Evolutionary conservation across 2,888 invertebrate genomes (phyloP).

Genomic region (Dryobota labecula): DNA sequence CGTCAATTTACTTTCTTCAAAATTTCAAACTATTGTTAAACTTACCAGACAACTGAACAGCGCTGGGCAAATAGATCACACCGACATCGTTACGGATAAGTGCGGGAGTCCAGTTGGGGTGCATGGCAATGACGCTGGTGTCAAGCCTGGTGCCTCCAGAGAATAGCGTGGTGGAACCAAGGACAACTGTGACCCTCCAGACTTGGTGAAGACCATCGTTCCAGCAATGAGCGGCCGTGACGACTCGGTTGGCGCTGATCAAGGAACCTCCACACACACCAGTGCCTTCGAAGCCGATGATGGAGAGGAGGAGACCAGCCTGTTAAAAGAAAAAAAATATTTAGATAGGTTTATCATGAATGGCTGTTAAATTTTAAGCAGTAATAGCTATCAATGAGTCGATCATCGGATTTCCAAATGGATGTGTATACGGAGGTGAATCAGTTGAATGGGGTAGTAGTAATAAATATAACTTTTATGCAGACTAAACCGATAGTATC

Average conservation of each 20-base stretch:
- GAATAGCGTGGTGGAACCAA: slow-evolving; percentile 76
- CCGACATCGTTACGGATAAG: slow-evolving; percentile 76
- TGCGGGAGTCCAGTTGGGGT: slow-evolving; percentile 73
- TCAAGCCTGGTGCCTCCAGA: slow-evolving; percentile 75
- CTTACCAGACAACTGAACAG: slow-evolving; percentile 42
- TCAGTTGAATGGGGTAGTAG: neutral
- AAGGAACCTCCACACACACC: slow-evolving; percentile 79
- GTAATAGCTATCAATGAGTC: neutral
- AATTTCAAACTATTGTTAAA: neutral
- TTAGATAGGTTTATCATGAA: neutral
- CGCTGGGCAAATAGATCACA: slow-evolving; percentile 65
- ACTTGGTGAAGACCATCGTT: slow-evolving; percentile 75
- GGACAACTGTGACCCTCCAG: slow-evolving; percentile 75
- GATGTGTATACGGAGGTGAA: neutral
- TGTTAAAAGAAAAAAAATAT: slow-evolving; percentile 30
- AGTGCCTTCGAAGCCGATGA: slow-evolving; percentile 54
- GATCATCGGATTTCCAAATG: neutral
- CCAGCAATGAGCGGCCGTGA: slow-evolving; percentile 81
- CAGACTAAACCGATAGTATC: neutral
- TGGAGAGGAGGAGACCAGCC: slow-evolving; percentile 69
- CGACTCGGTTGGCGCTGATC: slow-evolving; percentile 65
- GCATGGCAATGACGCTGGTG: slow-evolving; percentile 69
- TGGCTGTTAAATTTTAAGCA: neutral
- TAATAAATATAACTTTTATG: neutral
- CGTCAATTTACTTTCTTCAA: neutral